phyloP scores from a whole-genome alignment of 2,113 vertebrate species.

The Eira barbara region DNA sequence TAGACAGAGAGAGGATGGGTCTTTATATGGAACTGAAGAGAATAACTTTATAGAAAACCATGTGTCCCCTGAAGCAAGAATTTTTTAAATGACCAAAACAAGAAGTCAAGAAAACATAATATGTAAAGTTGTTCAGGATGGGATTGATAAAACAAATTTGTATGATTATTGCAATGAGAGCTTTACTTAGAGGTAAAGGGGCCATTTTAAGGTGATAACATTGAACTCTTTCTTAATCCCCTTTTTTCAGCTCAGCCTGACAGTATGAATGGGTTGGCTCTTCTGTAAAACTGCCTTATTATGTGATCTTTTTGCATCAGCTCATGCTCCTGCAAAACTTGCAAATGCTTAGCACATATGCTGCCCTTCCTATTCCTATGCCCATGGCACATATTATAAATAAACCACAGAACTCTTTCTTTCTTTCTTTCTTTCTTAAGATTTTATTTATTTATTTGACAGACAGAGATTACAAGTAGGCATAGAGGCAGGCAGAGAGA shows the following conservation, averaged over 20 bases:
- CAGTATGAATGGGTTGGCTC: background rate
- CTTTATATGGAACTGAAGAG: background rate
- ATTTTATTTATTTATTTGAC: too few species aligned
- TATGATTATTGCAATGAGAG: background rate
- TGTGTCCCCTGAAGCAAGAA: background rate
- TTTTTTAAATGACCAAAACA: background rate
- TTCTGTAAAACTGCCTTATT: background rate
- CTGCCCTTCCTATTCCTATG: background rate
- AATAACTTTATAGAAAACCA: background rate
- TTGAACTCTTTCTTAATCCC: background rate
- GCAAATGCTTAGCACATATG: background rate
- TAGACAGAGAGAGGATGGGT: background rate
- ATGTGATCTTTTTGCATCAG: background rate
- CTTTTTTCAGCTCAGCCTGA: background rate
- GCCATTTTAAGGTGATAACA: background rate
- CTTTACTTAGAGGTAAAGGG: background rate
- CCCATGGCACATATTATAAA: background rate
- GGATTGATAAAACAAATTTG: background rate
- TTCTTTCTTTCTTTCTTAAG: too few species aligned
- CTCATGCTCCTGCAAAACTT: background rate
- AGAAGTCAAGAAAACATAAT: background rate
- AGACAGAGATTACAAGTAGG: too few species aligned
- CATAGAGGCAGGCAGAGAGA: too few species aligned
- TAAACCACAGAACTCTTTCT: background rate
- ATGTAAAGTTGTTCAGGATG: background rate